Conservation (phyloP, 92 coral and sea anemone species). For the Porites cylindrica region DNA sequence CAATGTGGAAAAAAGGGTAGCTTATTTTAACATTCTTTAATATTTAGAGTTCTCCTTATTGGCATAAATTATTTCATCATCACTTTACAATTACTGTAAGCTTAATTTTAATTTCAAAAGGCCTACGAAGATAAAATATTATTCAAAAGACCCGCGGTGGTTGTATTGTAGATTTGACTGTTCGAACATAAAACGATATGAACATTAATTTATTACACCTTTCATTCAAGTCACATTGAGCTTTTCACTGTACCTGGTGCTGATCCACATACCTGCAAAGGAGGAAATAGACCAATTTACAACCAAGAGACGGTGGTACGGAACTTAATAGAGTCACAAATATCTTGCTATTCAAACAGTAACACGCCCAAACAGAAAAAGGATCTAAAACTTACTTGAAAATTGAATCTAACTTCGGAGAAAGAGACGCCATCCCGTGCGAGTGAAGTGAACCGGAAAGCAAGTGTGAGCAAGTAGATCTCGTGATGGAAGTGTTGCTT, state of each 20-base stretch:
- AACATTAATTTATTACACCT: too few species aligned
- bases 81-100: too few species aligned
- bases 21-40: too few species aligned
- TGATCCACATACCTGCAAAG: conserved; percentile 63
- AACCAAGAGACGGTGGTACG: neutral
- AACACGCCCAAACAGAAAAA: neutral
- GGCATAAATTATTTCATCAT: too few species aligned
- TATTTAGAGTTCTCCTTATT: too few species aligned
- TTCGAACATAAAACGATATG: too few species aligned
- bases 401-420: conserved; percentile 41
- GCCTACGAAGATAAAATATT: too few species aligned
- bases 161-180: too few species aligned
- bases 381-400: conserved; percentile 40
- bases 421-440: neutral
- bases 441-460: neutral
- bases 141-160: too few species aligned
- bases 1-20: too few species aligned
- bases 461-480: neutral
- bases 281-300: conserved; percentile 26
- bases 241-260: conserved; percentile 41
- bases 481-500: neutral
- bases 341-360: neutral
- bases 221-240: neutral
- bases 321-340: neutral
- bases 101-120: too few species aligned